Evolutionary conservation across 2,888 invertebrate species (phyloP), one percentile per base, ranked within the genome.

Genomic region (Siphonodentalium dalli): DNA sequence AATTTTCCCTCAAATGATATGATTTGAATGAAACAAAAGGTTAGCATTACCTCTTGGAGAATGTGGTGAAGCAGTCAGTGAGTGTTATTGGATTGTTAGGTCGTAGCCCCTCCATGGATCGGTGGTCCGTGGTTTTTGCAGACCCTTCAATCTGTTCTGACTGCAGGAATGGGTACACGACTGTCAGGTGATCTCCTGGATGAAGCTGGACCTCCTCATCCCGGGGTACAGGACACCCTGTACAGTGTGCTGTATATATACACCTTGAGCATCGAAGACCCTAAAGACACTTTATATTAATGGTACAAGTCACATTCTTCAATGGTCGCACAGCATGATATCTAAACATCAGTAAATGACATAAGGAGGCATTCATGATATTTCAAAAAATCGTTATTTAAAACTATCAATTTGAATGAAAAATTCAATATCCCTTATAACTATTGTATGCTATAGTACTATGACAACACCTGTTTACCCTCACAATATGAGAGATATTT

Each of bases 1-100:
- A n/a, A n/a, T n/a, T n/a, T n/a, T n/a, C n/a, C n/a, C n/a, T n/a
- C n/a, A n/a, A n/a, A n/a, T n/a, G n/a, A n/a, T n/a, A n/a, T n/a
- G n/a, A n/a, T n/a, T n/a, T n/a, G n/a, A n/a, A n/a, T n/a, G n/a
- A n/a, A n/a, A n/a, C n/a, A 54, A 15, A 18, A 51, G 9, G 15
- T 24, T 5, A 20, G 9, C 33, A 42, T 27, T 62, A 81, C 83
- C 81, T 79, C 63, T 81, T 85, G 71, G 86, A 86, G 78, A 88
- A 88, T 58, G 87, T 87, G 65, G 85, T 82, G 51, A 88, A 83
- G 72, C 88, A 87, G 69, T 87, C 87, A 65, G 86, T 84, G 13
- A 87, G 80, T n/a, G 85, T 84, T 28, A 87, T 78, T 1, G 85
- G 84, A 63, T 85, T 82, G 56, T 83, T 80, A n/a, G 83, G 82